Percentiles rank a stretch among this genome's conserved stretches.
phyloP scores from a whole-genome alignment of 37 sponge, comb jelly and placozoan species.

The Ianthella basta region DNA sequence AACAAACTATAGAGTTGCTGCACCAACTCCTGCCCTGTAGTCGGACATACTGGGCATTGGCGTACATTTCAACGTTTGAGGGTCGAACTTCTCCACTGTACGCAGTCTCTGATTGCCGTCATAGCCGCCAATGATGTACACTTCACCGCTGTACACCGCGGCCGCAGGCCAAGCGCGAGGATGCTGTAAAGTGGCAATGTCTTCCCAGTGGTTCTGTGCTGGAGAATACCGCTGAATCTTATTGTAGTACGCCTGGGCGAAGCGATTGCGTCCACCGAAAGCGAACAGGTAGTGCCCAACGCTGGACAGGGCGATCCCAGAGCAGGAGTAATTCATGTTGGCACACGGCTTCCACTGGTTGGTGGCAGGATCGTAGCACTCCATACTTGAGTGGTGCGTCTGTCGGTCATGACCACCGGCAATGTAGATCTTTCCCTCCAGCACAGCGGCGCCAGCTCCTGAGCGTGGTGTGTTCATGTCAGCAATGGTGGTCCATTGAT shows the following conservation, averaged over 20 bases:
- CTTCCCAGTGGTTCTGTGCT: slow-evolving; percentile 19
- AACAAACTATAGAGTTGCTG: not conserved
- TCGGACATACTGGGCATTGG: slow-evolving; percentile 13
- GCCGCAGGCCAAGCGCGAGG: slow-evolving; percentile 59
- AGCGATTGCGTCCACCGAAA: slow-evolving; percentile 85
- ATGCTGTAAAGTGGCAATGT: slow-evolving; percentile 17
- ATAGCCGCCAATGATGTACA: slow-evolving; percentile 89
- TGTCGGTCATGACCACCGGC: slow-evolving; percentile 87
- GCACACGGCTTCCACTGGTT: slow-evolving; percentile 76
- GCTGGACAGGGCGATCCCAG: slow-evolving; percentile 79
- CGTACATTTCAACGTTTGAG: not conserved
- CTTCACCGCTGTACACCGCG: slow-evolving; percentile 59
- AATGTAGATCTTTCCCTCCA: slow-evolving; percentile 82
- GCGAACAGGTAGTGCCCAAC: slow-evolving; percentile 69
- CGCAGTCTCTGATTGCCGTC: slow-evolving; percentile 84
- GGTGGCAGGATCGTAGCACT: slow-evolving; percentile 77
- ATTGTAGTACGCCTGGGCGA: slow-evolving; percentile 40
- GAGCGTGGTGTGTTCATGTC: slow-evolving; percentile 88
- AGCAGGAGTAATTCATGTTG: slow-evolving; percentile 80
- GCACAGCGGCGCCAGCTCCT: slow-evolving; percentile 79
- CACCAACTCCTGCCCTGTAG: slow-evolving; percentile 20
- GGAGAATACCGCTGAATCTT: slow-evolving; percentile 26
- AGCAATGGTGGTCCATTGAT: slow-evolving; percentile 63
- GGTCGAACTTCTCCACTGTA: slow-evolving; percentile 84
- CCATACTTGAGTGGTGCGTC: slow-evolving; percentile 80